Base-by-base conservation (phyloP, 1,140 invertebrate species). In the Anagrus nilaparvatae region DNA sequence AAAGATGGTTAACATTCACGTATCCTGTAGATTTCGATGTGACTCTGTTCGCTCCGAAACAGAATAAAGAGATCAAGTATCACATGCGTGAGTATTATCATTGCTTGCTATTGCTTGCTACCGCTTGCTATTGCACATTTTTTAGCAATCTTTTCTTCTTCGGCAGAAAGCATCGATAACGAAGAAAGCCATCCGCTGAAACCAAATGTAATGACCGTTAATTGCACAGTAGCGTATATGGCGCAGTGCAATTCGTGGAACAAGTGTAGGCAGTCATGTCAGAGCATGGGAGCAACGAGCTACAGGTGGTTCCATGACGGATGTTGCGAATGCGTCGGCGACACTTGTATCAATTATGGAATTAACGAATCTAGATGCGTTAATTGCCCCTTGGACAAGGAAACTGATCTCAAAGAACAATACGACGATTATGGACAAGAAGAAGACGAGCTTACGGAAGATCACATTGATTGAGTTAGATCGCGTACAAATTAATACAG, bases 221-320 rank as follows among this genome's bases (percentile, higher is more conserved):
- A 96, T 67, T 97, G 92, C 61, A 92, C 88, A 6, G 90, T 96
- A 1, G 88, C 87, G 2, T 97, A 86, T 63, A 82, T 93, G 79
- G 78, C 82, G 16, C 79, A 91, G 54, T 96, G 92, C 61, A 84
- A 86, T 69, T 87, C 90, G 3, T 81, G 81, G 70, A 80, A 82
- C 55, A 94, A 93, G 60, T 97, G 90, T 59, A 79, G 77, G 53
- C 72, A 69, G 4, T 77, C 78, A 7, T 94, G 89, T 58, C 74
- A 77, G 44, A 84, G 84, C 1, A 84, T 82, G 76, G 82, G 82
- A 18, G 78, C 80, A 6, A 67, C 72, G 10, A 78, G 78, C 63
- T 87, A 77, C 61, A 74, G 91, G 58, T 93, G 88, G 88, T 96
- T 96, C 65, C 89, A 94, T 61, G 86, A 94, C 61, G 91, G 89